Conservation (phyloP, 1,140 invertebrate genomes). For the Camponotus vicinus region DNA sequence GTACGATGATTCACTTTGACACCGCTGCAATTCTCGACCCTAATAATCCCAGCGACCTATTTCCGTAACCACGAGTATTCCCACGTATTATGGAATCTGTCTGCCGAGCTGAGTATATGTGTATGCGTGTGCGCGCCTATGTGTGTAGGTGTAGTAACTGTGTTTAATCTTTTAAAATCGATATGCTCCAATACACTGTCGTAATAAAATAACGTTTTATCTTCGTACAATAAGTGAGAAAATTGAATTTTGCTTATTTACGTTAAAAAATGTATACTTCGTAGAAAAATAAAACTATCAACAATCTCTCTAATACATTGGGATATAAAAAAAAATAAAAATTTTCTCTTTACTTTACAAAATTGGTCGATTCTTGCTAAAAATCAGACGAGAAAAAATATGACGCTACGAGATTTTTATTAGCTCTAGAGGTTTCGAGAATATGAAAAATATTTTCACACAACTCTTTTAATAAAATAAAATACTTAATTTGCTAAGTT, state of each 20-base stretch:
- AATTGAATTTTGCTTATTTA: conserved; percentile 15
- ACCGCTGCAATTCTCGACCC: not conserved
- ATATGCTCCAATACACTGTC: not conserved
- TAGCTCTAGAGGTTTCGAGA: too few relatives aligned
- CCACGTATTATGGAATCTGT: not conserved
- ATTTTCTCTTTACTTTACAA: too few relatives aligned
- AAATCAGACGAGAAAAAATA: too few relatives aligned
- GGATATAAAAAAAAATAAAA: too few relatives aligned
- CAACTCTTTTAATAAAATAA: too few relatives aligned
- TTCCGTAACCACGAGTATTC: conserved; percentile 13
- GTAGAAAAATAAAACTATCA: not conserved
- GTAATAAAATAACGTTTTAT: conserved; percentile 9
- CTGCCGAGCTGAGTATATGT: not conserved
- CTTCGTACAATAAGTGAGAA: too few relatives aligned
- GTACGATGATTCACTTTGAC: conserved; percentile 47
- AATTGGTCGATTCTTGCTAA: too few relatives aligned
- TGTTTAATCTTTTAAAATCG: too few relatives aligned
- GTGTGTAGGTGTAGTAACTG: not conserved
- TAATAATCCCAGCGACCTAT: conserved; percentile 36
- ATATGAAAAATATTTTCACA: too few relatives aligned
- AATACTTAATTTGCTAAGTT: too few relatives aligned
- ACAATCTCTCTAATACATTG: not conserved
- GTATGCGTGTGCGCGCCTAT: not conserved
- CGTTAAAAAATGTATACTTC: not conserved
- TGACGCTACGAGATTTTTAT: too few relatives aligned